phyloP scores from a whole-genome alignment of 2,797 vertebrate species.

The Oreochromis mossambicus region DNA sequence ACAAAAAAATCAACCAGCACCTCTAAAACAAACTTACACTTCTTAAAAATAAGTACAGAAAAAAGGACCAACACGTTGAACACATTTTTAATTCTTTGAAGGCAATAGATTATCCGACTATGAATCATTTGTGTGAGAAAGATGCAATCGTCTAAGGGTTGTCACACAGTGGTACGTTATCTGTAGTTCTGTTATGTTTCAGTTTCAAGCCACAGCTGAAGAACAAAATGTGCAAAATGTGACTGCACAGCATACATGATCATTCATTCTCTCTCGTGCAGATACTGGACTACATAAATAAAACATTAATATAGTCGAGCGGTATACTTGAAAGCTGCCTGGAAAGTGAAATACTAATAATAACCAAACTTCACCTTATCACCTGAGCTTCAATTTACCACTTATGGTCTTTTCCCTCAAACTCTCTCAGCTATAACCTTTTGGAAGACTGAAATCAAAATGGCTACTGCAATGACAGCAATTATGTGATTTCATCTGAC shows the following conservation, averaged over 20 bases:
- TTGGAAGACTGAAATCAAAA: constrained; percentile 44
- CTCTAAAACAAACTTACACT: not conserved
- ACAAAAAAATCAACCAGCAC: not conserved
- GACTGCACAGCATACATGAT: not conserved
- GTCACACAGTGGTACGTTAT: not conserved
- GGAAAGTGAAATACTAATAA: not conserved
- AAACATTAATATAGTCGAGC: not conserved
- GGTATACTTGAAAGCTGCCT: not conserved
- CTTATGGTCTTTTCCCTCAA: not conserved
- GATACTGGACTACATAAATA: not conserved
- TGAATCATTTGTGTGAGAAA: not conserved
- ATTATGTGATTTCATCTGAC: constrained; percentile 40
- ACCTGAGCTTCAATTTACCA: constrained; percentile 15
- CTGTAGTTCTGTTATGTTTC: not conserved
- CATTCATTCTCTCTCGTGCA: not conserved
- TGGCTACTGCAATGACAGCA: constrained; percentile 22
- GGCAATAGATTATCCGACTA: not conserved
- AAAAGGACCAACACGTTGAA: not conserved
- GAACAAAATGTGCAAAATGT: not conserved
- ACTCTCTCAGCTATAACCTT: constrained; percentile 3
- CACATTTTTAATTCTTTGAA: not conserved
- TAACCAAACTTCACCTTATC: not conserved
- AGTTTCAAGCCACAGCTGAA: not conserved
- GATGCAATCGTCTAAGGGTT: not conserved
- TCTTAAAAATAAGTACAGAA: not conserved